Base-by-base conservation (phyloP, 2,797 vertebrate species). In the Philypnodon macrostomus region DNA sequence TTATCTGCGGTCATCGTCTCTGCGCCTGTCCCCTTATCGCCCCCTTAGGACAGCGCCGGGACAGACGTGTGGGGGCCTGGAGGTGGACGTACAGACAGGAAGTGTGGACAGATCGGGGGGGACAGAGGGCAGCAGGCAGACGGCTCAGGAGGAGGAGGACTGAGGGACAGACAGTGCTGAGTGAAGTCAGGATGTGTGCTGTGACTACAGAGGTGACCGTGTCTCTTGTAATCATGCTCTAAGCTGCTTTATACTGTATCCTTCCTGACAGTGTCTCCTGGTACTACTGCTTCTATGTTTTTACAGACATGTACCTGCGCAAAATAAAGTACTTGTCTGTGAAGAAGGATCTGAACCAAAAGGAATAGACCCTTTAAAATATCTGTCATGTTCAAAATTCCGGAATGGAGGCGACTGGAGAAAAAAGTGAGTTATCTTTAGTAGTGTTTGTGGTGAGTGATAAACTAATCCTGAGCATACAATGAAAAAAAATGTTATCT, bases 21-120 rank as follows among this genome's bases (percentile, higher is more conserved):
- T 75, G 77, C 75, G 68, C 70, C 70, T 84, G 78, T 85, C 77
- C 71, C 67, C 78, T 85, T 88, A 87, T 87, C 84, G 65, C 79
- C 57, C 75, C 72, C 80, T 77, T 68, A 58, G 47, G 41, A 75
- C 75, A 34, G 48, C 52, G 46, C 47, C 45, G 11, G 15, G 8
- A 30, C 41, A 13, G 36, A 39, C 21, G 30, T 30, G 35, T n/a
- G n/a, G n/a, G n/a, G n/a, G n/a, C n/a, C n/a, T n/a, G 19, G 51
- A 19, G 37, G 36, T 4, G 16, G 42, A 46, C 37, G 46, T 40
- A 33, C 34, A 53, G 52, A 57, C 52, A 58, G 83, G 79, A 85
- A 80, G 70, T 67, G 66, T 67, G 63, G 53, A 57, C 30, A 47
- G 73, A 80, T 70, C 73, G 70, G 1, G 18, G 63, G 63, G 78